Evolutionary conservation across 2,113 vertebrate genomes (phyloP), one percentile per base, ranked within the genome.

Genomic region (Syngnathus typhle): DNA sequence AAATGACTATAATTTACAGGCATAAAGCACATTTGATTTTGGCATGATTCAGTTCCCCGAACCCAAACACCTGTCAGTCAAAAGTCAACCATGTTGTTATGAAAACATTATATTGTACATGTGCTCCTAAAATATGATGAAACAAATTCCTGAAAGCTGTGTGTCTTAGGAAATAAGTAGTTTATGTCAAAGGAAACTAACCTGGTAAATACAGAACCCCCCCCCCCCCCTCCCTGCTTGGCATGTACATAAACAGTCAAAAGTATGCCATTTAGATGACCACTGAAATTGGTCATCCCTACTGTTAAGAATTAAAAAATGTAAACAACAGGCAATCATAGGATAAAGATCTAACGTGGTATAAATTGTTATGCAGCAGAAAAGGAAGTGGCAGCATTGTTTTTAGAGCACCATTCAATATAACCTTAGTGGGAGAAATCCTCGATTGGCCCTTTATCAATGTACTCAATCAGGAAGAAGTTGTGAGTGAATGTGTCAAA

Each of bases 401-500:
- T 61, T 15, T 36, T 27, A 58, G 16, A 38, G 39, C 9, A 51
- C 11, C 12, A 51, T 69, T 69, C 41, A 49, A 66, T 43, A 76
- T 44, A 21, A 74, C 62, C 23, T 69, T 11, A 75, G 73, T 11
- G 41, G 38, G 3, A 21, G 46, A 68, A 66, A 65, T 81, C 32
- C 46, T 44, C 37, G 39, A 65, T 51, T 38, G 60, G 54, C 75
- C 60, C 49, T 65, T 73, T 67, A 65, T 76, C 49, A 21, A 67
- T 23, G 59, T 65, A 52, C 70, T 39, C 18, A 49, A 38, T 36
- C 49, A 66, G 9, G 15, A 67, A 36, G 66, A 54, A 62, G 54
- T 5, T 18, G 23, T 32, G 27, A 52, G 67, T 39, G 54, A 71
- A 78, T 59, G 74, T 80, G 80, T 79, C 79, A 80, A 73, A 69